Conservation (phyloP, 2,113 vertebrate genomes). For the Ranitomeya variabilis region DNA sequence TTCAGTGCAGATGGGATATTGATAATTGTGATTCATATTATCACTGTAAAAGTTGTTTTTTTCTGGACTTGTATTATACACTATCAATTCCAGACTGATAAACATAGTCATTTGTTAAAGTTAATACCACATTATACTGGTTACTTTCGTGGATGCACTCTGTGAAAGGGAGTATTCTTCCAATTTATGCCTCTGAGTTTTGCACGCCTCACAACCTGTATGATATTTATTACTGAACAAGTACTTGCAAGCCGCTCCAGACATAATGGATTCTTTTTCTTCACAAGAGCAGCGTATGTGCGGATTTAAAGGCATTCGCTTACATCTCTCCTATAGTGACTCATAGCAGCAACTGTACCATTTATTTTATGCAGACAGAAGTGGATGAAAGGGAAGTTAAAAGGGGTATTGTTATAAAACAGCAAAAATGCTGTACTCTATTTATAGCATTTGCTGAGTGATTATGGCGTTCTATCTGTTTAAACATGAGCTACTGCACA, state of each 20-base stretch:
- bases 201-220: neutral
- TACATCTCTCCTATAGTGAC: neutral
- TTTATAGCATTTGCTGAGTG: neutral
- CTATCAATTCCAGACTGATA: too few species aligned
- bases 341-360: neutral
- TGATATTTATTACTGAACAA: slow-evolving; percentile 2
- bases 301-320: neutral
- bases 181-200: neutral
- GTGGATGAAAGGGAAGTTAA: neutral
- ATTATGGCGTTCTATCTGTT: neutral
- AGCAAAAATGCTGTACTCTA: neutral
- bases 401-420: neutral
- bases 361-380: neutral
- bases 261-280: neutral
- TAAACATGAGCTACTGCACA: neutral
- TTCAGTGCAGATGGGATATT: too few species aligned
- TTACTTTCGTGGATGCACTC: neutral
- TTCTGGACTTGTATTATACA: too few species aligned
- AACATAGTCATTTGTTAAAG: neutral
- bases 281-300: neutral
- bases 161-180: neutral
- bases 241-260: neutral
- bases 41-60: too few species aligned
- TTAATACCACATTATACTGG: neutral
- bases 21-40: too few species aligned